phyloP scores from a whole-genome alignment of 2,888 invertebrate genomes.

The Melinaea menophilus region DNA sequence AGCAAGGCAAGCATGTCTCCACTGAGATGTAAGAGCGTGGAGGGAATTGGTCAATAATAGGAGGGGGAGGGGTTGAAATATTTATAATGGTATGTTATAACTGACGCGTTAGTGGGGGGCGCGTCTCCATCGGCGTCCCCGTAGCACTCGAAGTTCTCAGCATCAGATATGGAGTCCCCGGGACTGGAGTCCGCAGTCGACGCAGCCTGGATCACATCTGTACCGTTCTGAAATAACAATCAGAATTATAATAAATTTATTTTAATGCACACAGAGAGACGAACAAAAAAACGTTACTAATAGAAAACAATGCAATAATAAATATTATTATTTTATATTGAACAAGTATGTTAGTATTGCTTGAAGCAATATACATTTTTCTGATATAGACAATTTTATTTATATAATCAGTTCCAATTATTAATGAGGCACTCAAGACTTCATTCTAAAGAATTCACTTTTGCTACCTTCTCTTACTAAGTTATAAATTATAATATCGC shows the following conservation, averaged over 20 bases:
- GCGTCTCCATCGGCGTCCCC: conserved; percentile 82
- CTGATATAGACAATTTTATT: neutral
- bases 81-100: conserved; percentile 25
- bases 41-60: too few relatives aligned
- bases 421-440: too few relatives aligned
- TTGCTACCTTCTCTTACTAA: neutral
- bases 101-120: conserved; percentile 60
- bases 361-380: neutral
- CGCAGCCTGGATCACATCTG: conserved; percentile 53
- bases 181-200: conserved; percentile 75
- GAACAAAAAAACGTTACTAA: too few relatives aligned
- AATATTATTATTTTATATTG: neutral
- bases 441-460: too few relatives aligned
- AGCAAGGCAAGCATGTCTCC: too few relatives aligned
- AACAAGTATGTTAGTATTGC: neutral
- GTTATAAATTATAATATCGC: neutral
- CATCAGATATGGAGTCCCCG: conserved; percentile 82
- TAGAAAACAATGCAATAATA: too few relatives aligned
- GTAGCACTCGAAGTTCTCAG: conserved; percentile 89
- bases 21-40: too few relatives aligned
- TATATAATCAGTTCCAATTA: neutral
- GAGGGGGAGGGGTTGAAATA: neutral
- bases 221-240: conserved; percentile 61
- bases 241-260: too few relatives aligned
- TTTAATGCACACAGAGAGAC: too few relatives aligned